A percentile compares a stretch with the other conserved stretches of the same genome.
phyloP scores from a whole-genome alignment of 2,888 invertebrate genomes.

The Dinocampus coccinellae region DNA sequence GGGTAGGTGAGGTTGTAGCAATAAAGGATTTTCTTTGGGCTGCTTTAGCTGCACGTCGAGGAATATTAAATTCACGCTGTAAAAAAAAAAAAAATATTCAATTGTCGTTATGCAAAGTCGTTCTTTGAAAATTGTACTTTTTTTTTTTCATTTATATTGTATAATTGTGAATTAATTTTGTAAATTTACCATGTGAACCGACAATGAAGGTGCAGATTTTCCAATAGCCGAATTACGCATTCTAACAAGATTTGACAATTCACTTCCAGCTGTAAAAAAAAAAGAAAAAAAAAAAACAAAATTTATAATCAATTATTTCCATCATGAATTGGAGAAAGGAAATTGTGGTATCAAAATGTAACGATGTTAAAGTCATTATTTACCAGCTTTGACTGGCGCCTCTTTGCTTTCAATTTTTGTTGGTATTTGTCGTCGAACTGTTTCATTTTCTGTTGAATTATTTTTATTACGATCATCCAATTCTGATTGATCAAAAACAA shows the following conservation, averaged over 20 bases:
- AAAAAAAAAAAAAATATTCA: constrained; percentile 32
- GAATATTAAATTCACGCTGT: constrained; percentile 67
- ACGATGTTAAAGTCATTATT: background rate
- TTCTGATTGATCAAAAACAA: constrained; percentile 82
- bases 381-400: constrained; percentile 63
- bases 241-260: constrained; percentile 83
- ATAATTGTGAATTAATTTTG: background rate
- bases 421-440: constrained; percentile 48
- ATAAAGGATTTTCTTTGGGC: constrained; percentile 82
- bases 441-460: constrained; percentile 48
- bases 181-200: constrained; percentile 77
- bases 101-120: background rate
- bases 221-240: constrained; percentile 91
- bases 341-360: background rate
- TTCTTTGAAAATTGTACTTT: background rate
- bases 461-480: constrained; percentile 69
- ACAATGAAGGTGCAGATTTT: constrained; percentile 94
- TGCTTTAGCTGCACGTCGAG: constrained; percentile 74
- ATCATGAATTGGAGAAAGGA: background rate
- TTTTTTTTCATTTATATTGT: background rate
- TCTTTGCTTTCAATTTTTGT: constrained; percentile 63
- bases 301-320: too few relatives aligned
- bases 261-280: constrained; percentile 63
- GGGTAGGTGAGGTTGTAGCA: constrained; percentile 80
- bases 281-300: constrained; percentile 49